phyloP scores from a whole-genome alignment of 2,888 invertebrate genomes.

The Itoplectis maculator region DNA sequence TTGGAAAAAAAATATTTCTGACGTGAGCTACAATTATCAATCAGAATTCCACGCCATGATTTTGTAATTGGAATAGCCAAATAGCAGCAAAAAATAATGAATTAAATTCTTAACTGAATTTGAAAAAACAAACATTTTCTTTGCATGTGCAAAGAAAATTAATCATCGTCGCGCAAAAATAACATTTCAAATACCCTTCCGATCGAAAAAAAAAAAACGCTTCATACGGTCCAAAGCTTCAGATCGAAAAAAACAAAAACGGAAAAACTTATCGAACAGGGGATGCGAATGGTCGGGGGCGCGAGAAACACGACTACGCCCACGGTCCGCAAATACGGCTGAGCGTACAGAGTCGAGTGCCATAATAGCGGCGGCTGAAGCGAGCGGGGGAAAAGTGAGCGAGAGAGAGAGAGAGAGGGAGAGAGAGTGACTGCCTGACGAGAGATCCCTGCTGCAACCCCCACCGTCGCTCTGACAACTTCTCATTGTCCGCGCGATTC shows the following conservation, averaged over 20 bases:
- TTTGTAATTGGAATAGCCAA: no score
- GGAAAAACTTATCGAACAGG: not conserved
- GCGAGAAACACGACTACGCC: conserved; percentile 22
- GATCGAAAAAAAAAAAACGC: no score
- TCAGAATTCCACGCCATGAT: no score
- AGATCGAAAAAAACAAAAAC: not conserved
- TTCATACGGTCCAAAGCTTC: not conserved
- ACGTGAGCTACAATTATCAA: no score
- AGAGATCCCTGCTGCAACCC: conserved; percentile 29
- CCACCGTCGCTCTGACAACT: conserved; percentile 77
- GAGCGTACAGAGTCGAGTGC: conserved; percentile 29
- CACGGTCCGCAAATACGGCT: not conserved
- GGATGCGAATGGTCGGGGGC: conserved; percentile 2
- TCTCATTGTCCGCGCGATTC: conserved; percentile 81
- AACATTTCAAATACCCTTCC: no score
- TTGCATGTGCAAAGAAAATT: no score
- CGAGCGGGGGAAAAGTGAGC: conserved; percentile 11
- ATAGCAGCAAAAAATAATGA: no score
- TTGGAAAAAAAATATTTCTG: no score
- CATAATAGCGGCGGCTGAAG: conserved; percentile 34
- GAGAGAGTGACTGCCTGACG: conserved; percentile 1
- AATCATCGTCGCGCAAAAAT: no score
- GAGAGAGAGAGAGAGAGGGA: not conserved
- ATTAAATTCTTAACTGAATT: no score
- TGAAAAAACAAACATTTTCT: no score